Evolutionary conservation across 2,888 invertebrate genomes (phyloP), one percentile per base, ranked within the genome.

Genomic region (Tetheella fluctuosa): DNA sequence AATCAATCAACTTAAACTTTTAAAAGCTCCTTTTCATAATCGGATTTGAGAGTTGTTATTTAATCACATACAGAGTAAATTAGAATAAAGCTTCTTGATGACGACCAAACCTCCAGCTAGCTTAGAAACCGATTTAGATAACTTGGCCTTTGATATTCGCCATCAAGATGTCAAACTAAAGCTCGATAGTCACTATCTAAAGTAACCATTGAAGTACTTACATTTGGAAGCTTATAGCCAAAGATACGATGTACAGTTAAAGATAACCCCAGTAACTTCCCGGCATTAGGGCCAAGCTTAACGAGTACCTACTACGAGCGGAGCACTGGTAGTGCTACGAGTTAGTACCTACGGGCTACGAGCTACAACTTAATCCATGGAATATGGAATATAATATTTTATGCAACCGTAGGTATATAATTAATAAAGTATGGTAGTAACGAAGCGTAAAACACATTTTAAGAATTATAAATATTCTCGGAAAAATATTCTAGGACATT

Each of bases 141-240:
- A 48, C 8, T 8, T 48, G 20, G 48, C 20, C 8, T 48, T 48
- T 8, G 20, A 48, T 48, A 48, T 48, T 42, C n/a, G 20, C 48
- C 20, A 48, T 48, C 20, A 20, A 48, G 48, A 48, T 39, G 48
- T 48, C 17, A 8, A 48, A 17, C 48, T 48, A 48, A 20, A 10
- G 48, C 48, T 48, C 3, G 42, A 42, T 42, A 42, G 42, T 42
- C 48, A 48, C 48, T 48, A 48, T 48, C 48, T 48, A 48, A 48
- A 48, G 48, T 48, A 20, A 48, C 20, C 48, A 20, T 20, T 48
- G 20, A 10, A 48, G 10, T 48, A 20, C n/a, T 17, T 48, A 20
- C 48, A 48, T 48, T 48, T 48, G 48, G 48, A 20, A 48, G 48
- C 48, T 48, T 2, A 20, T 10, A 48, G 48, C 17, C 48, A 48